Percentiles rank a stretch among this genome's conserved stretches.
phyloP scores from a whole-genome alignment of 2,888 invertebrate genomes.

The Xestia xanthographa region DNA sequence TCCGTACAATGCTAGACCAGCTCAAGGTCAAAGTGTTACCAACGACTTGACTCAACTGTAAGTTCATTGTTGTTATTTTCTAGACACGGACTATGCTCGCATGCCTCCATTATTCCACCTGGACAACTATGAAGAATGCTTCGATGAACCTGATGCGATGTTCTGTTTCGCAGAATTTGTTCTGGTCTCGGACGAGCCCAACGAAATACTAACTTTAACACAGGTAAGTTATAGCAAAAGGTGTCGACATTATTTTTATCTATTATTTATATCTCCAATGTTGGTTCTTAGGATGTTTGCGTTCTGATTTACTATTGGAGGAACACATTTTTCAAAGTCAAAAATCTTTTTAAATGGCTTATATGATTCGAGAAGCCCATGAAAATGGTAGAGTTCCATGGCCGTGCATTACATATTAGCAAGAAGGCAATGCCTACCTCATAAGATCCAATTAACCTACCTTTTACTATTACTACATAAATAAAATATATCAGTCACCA shows the following conservation, averaged over 20 bases:
- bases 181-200: constrained; percentile 66
- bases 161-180: constrained; percentile 66
- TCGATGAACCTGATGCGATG: constrained; percentile 50
- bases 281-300: neutral
- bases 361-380: neutral
- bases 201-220: constrained; percentile 60
- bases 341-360: neutral
- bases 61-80: neutral
- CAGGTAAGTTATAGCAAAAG: constrained; percentile 53
- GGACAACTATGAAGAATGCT: constrained; percentile 69
- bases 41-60: neutral
- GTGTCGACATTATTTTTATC: neutral
- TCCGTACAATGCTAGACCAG: neutral
- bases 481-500: too few species aligned
- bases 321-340: neutral
- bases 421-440: too few species aligned
- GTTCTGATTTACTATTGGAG: neutral
- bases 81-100: constrained; percentile 59
- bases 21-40: neutral
- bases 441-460: too few species aligned
- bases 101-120: constrained; percentile 69
- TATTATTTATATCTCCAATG: neutral
- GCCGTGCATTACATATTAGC: too few species aligned
- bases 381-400: neutral
- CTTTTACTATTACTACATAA: too few species aligned